Conservation (phyloP, 1,140 invertebrate genomes). For the Drosophila sechellia region DNA sequence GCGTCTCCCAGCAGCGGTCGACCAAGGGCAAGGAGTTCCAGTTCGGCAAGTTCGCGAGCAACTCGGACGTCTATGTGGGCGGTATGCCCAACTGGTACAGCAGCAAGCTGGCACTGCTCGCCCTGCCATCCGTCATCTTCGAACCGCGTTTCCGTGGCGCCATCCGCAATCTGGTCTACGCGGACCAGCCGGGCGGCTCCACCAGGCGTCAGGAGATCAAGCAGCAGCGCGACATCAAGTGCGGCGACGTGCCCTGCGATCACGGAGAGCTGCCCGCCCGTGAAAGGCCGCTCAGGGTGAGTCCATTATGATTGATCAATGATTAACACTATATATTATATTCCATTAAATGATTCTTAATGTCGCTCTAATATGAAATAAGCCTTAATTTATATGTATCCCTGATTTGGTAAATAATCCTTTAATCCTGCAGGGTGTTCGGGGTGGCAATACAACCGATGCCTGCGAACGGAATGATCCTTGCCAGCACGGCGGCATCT, state of each 20-base stretch:
- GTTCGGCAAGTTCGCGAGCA: conserved; percentile 92
- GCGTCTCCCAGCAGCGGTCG: conserved; percentile 89
- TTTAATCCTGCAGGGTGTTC: conserved; percentile 50
- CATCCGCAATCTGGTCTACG: conserved; percentile 94
- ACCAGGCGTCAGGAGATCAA: conserved; percentile 91
- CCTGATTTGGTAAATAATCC: neutral
- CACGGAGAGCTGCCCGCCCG: conserved; percentile 73
- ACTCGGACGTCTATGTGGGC: conserved; percentile 96
- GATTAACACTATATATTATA: neutral
- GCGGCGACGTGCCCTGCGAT: conserved; percentile 82
- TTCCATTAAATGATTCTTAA: neutral
- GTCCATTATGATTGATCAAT: conserved; percentile 10
- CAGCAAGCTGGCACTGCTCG: conserved; percentile 92
- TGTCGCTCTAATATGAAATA: too few species aligned
- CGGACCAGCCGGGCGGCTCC: conserved; percentile 89
- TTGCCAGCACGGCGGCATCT: conserved; percentile 96
- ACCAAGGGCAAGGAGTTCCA: conserved; percentile 93
- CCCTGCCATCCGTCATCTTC: conserved; percentile 94
- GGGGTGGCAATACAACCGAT: conserved; percentile 87
- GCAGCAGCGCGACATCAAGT: conserved; percentile 89
- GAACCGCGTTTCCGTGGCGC: conserved; percentile 94
- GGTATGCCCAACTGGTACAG: conserved; percentile 96
- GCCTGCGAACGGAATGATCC: conserved; percentile 94
- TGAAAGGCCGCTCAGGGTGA: conserved; percentile 78
- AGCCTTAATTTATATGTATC: too few species aligned